Percentiles rank a stretch among this genome's conserved stretches.
phyloP scores from a whole-genome alignment of 2,888 invertebrate species.

The Siphlonurus alternatus region DNA sequence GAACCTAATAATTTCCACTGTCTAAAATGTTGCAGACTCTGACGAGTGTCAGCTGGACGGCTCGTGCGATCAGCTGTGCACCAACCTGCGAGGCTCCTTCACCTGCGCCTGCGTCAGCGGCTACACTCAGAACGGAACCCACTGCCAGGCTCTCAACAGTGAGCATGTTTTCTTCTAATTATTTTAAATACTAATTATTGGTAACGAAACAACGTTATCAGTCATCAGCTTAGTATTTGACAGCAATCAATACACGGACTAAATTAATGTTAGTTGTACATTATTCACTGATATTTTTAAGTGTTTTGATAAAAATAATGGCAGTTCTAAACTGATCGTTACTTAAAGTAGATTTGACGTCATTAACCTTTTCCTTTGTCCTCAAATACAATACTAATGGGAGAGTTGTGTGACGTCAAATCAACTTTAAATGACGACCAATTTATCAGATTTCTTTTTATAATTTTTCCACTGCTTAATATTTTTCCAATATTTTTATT shows the following conservation, averaged over 20 bases:
- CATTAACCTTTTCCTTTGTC: no score
- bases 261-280: no score
- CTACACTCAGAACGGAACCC: slow-evolving; percentile 39
- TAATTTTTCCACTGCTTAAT: no score
- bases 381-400: no score
- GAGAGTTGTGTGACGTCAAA: no score
- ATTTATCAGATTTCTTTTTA: no score
- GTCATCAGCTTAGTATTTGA: background rate
- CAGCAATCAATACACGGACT: background rate
- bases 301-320: no score
- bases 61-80: slow-evolving; percentile 56
- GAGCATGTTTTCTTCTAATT: slow-evolving; percentile 18
- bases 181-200: background rate
- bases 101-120: slow-evolving; percentile 56
- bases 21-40: slow-evolving; percentile 46
- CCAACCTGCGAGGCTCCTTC: slow-evolving; percentile 47
- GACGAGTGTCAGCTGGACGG: slow-evolving; percentile 59
- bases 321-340: no score
- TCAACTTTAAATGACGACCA: no score
- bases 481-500: no score
- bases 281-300: no score
- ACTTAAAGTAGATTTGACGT: no score
- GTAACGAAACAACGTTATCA: background rate
- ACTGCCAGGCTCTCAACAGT: slow-evolving; percentile 58
- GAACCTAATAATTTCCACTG: slow-evolving; percentile 7